These are phyloP conservation scores for Chascanopsetta lugubris DNA, from an alignment of 2,113 vertebrate species.

Conservation along the genomic window DNA sequence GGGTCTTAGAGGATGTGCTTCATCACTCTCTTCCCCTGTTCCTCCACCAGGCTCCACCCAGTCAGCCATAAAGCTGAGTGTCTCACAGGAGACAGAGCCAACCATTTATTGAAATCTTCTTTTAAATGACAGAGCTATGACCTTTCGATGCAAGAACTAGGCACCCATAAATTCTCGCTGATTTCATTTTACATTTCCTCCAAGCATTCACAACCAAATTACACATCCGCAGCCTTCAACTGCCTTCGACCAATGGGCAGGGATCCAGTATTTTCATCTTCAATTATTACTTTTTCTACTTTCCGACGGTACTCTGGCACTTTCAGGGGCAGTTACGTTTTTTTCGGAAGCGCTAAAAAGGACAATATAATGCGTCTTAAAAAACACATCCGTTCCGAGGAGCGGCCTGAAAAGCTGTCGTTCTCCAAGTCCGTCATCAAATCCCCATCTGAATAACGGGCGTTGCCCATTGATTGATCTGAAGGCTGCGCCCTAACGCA, in stretches of 20 bases:
- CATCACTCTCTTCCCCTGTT: slow-evolving; percentile 51
- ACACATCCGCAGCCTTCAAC: slow-evolving; percentile 51
- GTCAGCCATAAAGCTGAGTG: slow-evolving; percentile 46
- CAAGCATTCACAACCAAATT: slow-evolving; percentile 66
- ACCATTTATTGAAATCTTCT: slow-evolving; percentile 75
- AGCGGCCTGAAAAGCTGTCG: slow-evolving; percentile 56
- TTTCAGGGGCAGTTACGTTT: slow-evolving; percentile 37
- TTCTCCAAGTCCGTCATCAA: slow-evolving; percentile 55
- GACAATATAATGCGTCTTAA: slow-evolving; percentile 36
- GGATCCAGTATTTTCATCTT: slow-evolving; percentile 54
- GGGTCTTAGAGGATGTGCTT: slow-evolving; percentile 57
- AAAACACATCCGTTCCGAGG: slow-evolving; percentile 58
- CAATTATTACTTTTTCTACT: slow-evolving; percentile 49
- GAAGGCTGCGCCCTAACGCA: slow-evolving; percentile 48
- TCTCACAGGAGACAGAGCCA: slow-evolving; percentile 53
- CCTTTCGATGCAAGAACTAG: slow-evolving; percentile 63
- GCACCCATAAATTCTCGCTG: slow-evolving; percentile 67
- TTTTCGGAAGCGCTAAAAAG: slow-evolving; percentile 40
- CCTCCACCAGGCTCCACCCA: slow-evolving; percentile 53
- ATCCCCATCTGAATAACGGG: slow-evolving; percentile 50
- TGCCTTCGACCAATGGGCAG: slow-evolving; percentile 43
- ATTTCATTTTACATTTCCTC: slow-evolving; percentile 77
- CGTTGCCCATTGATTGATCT: slow-evolving; percentile 68
- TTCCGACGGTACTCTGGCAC: slow-evolving; percentile 1
- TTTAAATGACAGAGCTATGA: slow-evolving; percentile 73